Evolutionary conservation across 2,888 invertebrate species (phyloP).

Genomic region (Machimus rusticus): DNA sequence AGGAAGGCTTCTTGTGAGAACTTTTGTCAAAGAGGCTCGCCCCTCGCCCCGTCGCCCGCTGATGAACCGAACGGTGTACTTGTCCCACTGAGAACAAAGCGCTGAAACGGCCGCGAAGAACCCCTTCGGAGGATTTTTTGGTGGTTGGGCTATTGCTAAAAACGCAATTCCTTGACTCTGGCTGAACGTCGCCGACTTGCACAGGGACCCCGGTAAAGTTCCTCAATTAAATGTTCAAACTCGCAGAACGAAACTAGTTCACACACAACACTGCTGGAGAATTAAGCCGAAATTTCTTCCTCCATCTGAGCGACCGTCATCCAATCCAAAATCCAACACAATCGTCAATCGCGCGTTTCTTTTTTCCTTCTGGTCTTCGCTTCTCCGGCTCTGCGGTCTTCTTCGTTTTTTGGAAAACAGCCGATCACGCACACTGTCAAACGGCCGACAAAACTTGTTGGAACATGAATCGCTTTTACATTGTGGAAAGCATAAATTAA

Average conservation of each 20-base stretch:
- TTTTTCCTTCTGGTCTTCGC: background rate
- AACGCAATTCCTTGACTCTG: background rate
- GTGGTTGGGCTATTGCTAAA: background rate
- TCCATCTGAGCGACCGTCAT: slow-evolving; percentile 29
- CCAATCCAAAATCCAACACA: background rate
- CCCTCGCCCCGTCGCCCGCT: background rate
- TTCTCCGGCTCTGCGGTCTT: background rate
- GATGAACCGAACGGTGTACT: background rate
- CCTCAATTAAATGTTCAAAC: background rate
- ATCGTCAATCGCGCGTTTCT: background rate
- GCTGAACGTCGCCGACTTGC: background rate
- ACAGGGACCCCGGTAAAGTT: background rate
- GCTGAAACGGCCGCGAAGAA: background rate
- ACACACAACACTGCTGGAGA: slow-evolving; percentile 3
- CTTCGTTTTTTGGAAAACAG: background rate
- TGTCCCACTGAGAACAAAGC: background rate
- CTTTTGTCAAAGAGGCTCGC: background rate
- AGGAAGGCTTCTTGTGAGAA: background rate
- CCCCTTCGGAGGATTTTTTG: background rate
- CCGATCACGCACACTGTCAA: background rate
- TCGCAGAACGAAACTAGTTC: background rate
- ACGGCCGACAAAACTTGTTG: background rate
- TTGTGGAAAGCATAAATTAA: background rate
- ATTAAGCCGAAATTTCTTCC: slow-evolving; percentile 22
- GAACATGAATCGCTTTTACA: background rate